phyloP scores from a whole-genome alignment of 2,888 invertebrate species.

The Elmis aenea region DNA sequence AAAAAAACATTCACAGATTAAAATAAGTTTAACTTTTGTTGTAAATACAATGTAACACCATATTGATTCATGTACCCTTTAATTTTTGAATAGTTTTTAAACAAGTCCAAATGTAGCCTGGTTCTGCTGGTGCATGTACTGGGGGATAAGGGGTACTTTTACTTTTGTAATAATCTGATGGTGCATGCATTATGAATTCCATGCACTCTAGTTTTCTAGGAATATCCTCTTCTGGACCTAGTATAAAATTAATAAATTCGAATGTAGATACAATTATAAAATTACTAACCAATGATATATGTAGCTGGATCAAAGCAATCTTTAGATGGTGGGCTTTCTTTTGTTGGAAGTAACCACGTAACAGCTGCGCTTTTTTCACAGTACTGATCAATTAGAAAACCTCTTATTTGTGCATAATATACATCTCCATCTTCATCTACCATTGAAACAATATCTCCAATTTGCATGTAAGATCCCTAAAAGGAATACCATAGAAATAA shows the following conservation, averaged over 20 bases:
- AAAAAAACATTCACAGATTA: no score
- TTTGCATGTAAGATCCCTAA: slow-evolving; percentile 75
- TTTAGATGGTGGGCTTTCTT: slow-evolving; percentile 70
- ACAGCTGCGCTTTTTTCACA: slow-evolving; percentile 89
- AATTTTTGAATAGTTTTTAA: slow-evolving; percentile 6
- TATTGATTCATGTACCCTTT: no score
- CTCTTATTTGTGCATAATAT: slow-evolving; percentile 87
- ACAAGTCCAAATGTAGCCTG: slow-evolving; percentile 62
- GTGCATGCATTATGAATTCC: slow-evolving; percentile 91
- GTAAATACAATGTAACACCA: no score
- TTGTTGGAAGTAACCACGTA: slow-evolving; percentile 87
- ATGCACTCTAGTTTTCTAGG: slow-evolving; percentile 80
- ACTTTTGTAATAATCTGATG: slow-evolving; percentile 82
- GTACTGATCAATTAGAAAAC: slow-evolving; percentile 85
- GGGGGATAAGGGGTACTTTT: slow-evolving; percentile 72
- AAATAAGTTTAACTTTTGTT: no score
- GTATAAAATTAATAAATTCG: slow-evolving; percentile 10
- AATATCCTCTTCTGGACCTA: slow-evolving; percentile 86
- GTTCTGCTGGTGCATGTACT: slow-evolving; percentile 39
- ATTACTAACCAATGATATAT: slow-evolving; percentile 70
- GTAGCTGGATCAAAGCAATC: slow-evolving; percentile 82
- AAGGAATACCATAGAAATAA: slow-evolving; percentile 22
- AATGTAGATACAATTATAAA: slow-evolving; percentile 1
- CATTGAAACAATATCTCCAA: slow-evolving; percentile 87
- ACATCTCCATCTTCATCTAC: slow-evolving; percentile 68